Evolutionary conservation across 2,888 invertebrate species (phyloP).

Genomic region (Parnassius mnemosyne): DNA sequence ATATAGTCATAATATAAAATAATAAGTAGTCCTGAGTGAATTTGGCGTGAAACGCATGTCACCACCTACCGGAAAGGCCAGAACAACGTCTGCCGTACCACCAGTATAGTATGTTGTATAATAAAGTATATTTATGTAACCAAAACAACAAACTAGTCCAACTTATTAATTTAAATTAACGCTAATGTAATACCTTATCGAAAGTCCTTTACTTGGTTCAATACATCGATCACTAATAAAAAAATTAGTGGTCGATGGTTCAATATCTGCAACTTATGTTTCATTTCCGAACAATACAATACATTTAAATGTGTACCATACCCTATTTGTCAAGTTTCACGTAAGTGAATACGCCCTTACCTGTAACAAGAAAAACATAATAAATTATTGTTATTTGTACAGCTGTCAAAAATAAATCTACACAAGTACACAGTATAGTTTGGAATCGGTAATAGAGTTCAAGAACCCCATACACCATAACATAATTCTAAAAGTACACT

Average conservation of each 20-base stretch:
- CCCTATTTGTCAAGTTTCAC: conserved; percentile 21
- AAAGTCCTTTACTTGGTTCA: neutral
- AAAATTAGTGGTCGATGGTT: too few relatives aligned
- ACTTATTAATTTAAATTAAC: too few relatives aligned
- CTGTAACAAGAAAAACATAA: conserved; percentile 36
- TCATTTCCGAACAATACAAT: neutral
- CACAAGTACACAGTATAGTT: conserved; percentile 24
- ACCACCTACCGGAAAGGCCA: too few relatives aligned
- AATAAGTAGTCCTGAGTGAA: too few relatives aligned
- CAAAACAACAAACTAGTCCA: too few relatives aligned
- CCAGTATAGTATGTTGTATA: too few relatives aligned
- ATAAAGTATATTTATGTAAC: too few relatives aligned
- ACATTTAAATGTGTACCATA: conserved; percentile 8
- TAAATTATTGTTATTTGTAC: conserved; percentile 24
- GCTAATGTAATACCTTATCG: too few relatives aligned
- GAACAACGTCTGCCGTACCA: too few relatives aligned
- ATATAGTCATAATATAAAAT: too few relatives aligned
- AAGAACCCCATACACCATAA: conserved; percentile 32
- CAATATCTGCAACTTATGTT: conserved; percentile 1
- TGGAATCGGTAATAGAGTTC: conserved; percentile 32
- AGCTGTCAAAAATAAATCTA: conserved; percentile 21
- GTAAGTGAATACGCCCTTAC: conserved; percentile 31
- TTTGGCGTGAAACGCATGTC: too few relatives aligned
- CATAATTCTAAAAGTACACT: conserved; percentile 31
- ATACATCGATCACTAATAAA: too few relatives aligned